These are phyloP conservation scores for Sialis lutaria DNA, from an alignment of 2,888 invertebrate species.

Conservation along the genomic window DNA sequence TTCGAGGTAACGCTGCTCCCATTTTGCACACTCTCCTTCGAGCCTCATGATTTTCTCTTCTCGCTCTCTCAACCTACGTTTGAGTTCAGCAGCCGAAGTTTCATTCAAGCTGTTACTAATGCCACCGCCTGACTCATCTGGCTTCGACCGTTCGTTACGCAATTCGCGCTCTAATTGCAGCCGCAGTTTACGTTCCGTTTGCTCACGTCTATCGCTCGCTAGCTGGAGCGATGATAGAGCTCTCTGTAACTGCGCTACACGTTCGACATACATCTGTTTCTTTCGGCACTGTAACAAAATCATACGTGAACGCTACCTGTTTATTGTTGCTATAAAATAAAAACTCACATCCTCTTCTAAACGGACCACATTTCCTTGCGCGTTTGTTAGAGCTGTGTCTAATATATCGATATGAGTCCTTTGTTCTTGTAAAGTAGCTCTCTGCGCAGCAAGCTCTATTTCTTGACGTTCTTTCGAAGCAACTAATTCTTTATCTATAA, in stretches of 20 bases:
- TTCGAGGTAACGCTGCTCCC: slow-evolving; percentile 73
- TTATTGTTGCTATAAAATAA: background rate
- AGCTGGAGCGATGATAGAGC: slow-evolving; percentile 65
- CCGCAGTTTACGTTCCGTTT: slow-evolving; percentile 67
- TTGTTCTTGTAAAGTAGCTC: slow-evolving; percentile 80
- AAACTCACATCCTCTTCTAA: slow-evolving; percentile 67
- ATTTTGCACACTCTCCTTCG: slow-evolving; percentile 67
- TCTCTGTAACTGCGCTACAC: slow-evolving; percentile 67
- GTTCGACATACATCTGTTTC: slow-evolving; percentile 69
- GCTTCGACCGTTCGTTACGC: slow-evolving; percentile 37
- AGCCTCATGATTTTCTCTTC: slow-evolving; percentile 54
- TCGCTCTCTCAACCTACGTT: slow-evolving; percentile 44
- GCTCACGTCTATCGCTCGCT: slow-evolving; percentile 70
- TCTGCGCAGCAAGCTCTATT: slow-evolving; percentile 76
- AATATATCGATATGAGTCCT: slow-evolving; percentile 83
- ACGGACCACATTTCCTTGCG: slow-evolving; percentile 73
- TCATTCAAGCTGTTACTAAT: slow-evolving; percentile 23
- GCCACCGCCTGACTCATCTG: slow-evolving; percentile 17
- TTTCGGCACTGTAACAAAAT: slow-evolving; percentile 46
- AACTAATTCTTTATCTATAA: slow-evolving; percentile 70
- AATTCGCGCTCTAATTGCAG: slow-evolving; percentile 75
- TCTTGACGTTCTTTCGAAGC: slow-evolving; percentile 84
- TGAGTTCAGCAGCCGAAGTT: slow-evolving; percentile 40
- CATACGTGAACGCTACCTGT: background rate
- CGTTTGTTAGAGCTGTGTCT: slow-evolving; percentile 79